Conservation (phyloP, 2,797 vertebrate species). For the Brotogeris chrysoptera region DNA sequence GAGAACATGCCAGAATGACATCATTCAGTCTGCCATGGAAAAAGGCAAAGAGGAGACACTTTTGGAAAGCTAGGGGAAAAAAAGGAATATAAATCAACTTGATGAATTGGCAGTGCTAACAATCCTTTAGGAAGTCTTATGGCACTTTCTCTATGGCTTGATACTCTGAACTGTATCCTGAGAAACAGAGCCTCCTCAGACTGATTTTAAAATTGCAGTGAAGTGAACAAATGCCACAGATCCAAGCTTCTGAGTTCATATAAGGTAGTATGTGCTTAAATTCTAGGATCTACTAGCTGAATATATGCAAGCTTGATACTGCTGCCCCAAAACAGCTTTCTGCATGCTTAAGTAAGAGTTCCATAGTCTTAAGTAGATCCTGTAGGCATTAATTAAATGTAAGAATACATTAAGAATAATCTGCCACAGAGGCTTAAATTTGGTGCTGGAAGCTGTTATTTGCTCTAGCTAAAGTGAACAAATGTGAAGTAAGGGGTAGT, state of each 20-base stretch:
- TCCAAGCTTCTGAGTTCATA: not conserved
- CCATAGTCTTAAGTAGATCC: not conserved
- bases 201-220: not conserved
- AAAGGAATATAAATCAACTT: slow-evolving; percentile 21
- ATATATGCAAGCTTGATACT: not conserved
- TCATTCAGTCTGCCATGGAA: not conserved
- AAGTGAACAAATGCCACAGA: not conserved
- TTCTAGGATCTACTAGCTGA: not conserved
- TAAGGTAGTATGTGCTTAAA: not conserved
- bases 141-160: not conserved
- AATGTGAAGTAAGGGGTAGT: not conserved
- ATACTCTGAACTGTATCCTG: not conserved
- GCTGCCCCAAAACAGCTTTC: not conserved
- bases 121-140: not conserved
- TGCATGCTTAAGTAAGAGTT: not conserved
- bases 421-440: not conserved
- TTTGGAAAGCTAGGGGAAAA: not conserved
- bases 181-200: not conserved
- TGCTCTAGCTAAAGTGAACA: not conserved
- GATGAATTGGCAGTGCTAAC: not conserved
- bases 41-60: not conserved
- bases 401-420: not conserved
- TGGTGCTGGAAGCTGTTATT: not conserved
- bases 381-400: not conserved
- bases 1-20: not conserved